Percentiles rank a stretch among this genome's conserved stretches.
These are phyloP conservation scores for Malthinus seriepunctatus DNA, from an alignment of 2,888 invertebrate genomes.

Conservation along the genomic window DNA sequence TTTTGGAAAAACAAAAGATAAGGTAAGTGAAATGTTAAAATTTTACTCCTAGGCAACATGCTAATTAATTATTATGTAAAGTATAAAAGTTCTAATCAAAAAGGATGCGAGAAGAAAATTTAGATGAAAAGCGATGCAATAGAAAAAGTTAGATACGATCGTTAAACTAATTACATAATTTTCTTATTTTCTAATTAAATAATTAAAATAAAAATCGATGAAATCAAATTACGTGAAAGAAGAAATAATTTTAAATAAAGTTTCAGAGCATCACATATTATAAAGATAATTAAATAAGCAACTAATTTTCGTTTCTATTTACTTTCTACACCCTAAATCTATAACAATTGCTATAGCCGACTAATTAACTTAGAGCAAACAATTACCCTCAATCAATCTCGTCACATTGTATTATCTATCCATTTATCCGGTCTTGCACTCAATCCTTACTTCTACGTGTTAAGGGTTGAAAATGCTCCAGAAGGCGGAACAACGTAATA, in stretches of 20 bases:
- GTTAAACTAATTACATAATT: no score
- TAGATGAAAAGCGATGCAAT: no score
- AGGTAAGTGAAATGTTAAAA: no score
- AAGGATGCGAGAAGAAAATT: no score
- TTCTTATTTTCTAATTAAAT: no score
- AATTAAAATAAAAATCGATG: no score
- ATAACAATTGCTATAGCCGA: conserved; percentile 31
- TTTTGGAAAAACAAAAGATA: no score
- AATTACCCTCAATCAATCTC: conserved; percentile 37
- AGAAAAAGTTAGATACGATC: no score
- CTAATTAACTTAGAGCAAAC: conserved; percentile 34
- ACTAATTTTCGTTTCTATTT: conserved; percentile 27
- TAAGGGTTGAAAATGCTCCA: conserved; percentile 28
- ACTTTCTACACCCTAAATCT: conserved; percentile 25
- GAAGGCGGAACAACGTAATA: conserved; percentile 30
- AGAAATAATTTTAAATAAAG: neutral
- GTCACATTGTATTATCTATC: conserved; percentile 34
- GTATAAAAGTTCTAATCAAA: no score
- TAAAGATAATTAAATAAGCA: conserved; percentile 13
- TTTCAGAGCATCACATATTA: neutral
- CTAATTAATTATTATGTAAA: no score
- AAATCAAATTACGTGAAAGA: neutral
- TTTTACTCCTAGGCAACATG: no score
- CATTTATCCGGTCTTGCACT: conserved; percentile 28
- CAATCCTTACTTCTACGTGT: conserved; percentile 31